Evolutionary conservation across 1,140 invertebrate species (phyloP).

Genomic region (Epicauta chinensis): DNA sequence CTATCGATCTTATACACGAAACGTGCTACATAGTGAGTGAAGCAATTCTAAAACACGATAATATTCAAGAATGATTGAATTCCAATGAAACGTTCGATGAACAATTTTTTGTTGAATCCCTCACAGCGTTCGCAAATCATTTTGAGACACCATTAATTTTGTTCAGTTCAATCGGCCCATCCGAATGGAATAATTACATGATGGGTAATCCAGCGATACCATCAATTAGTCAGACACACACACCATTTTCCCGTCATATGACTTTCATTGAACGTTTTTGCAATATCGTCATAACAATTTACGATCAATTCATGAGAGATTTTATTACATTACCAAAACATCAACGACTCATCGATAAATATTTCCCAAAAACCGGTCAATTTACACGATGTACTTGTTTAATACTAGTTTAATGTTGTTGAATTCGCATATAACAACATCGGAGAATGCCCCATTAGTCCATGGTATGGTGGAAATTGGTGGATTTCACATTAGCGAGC

Average conservation of each 20-base stretch:
- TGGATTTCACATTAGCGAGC: slow-evolving; percentile 46
- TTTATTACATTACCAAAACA: slow-evolving; percentile 31
- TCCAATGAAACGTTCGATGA: slow-evolving; percentile 45
- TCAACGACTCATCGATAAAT: slow-evolving; percentile 39
- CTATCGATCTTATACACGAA: not conserved
- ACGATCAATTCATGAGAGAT: slow-evolving; percentile 19
- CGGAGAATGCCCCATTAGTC: slow-evolving; percentile 22
- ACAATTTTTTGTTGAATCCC: slow-evolving; percentile 44
- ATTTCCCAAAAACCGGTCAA: slow-evolving; percentile 44
- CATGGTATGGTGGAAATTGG: slow-evolving; percentile 49
- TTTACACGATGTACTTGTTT: slow-evolving; percentile 43
- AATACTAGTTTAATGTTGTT: slow-evolving; percentile 45
- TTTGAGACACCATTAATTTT: slow-evolving; percentile 42
- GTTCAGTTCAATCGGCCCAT: slow-evolving; percentile 38
- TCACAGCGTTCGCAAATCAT: slow-evolving; percentile 40
- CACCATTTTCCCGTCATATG: slow-evolving; percentile 40
- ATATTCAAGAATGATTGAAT: slow-evolving; percentile 20
- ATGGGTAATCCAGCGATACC: slow-evolving; percentile 39
- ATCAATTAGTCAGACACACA: slow-evolving; percentile 40
- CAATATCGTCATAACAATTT: slow-evolving; percentile 34
- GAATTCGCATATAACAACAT: slow-evolving; percentile 47
- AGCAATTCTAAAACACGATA: slow-evolving; percentile 14
- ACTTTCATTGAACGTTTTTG: slow-evolving; percentile 41
- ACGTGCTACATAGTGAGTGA: slow-evolving; percentile 23
- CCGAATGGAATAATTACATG: slow-evolving; percentile 27